A percentile compares a stretch with the other conserved stretches of the same genome.
These are phyloP conservation scores for Ctena decussata DNA, from an alignment of 2,888 invertebrate species.

Conservation along the genomic window DNA sequence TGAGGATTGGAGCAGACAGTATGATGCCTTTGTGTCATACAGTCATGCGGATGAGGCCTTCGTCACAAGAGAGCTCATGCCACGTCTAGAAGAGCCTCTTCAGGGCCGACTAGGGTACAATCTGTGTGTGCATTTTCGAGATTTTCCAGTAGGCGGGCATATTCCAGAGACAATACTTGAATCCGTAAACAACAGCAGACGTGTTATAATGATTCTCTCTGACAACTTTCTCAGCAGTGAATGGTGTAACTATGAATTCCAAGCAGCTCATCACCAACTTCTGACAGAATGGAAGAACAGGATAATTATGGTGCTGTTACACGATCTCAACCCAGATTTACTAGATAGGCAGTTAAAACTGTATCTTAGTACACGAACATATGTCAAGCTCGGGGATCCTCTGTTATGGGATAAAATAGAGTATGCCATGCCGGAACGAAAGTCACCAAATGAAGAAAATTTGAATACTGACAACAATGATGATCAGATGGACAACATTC, in stretches of 20 bases:
- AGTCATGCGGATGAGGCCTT: conserved; percentile 93
- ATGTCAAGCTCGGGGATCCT: background rate
- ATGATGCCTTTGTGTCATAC: conserved; percentile 97
- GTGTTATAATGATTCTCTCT: conserved; percentile 95
- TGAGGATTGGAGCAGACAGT: conserved; percentile 83
- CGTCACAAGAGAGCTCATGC: conserved; percentile 94
- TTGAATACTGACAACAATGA: background rate
- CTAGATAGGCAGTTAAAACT: conserved; percentile 28
- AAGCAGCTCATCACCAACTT: conserved; percentile 93
- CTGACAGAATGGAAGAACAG: conserved; percentile 92
- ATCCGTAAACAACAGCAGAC: conserved; percentile 94
- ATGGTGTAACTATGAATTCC: conserved; percentile 96
- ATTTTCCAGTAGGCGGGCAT: conserved; percentile 80
- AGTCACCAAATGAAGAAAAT: background rate
- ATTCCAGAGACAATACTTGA: conserved; percentile 95
- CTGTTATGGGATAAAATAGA: conserved; percentile 9
- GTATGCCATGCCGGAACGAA: background rate
- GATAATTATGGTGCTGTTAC: conserved; percentile 93
- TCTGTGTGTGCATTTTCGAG: conserved; percentile 76
- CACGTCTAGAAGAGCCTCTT: conserved; percentile 93
- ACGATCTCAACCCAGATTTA: conserved; percentile 93
- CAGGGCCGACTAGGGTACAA: conserved; percentile 88
- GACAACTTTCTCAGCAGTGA: conserved; percentile 96
- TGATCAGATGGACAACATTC: too few relatives aligned
- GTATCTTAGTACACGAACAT: conserved; percentile 42